Conservation (phyloP, 2,797 vertebrate genomes). For the Sorex maritimensis region DNA sequence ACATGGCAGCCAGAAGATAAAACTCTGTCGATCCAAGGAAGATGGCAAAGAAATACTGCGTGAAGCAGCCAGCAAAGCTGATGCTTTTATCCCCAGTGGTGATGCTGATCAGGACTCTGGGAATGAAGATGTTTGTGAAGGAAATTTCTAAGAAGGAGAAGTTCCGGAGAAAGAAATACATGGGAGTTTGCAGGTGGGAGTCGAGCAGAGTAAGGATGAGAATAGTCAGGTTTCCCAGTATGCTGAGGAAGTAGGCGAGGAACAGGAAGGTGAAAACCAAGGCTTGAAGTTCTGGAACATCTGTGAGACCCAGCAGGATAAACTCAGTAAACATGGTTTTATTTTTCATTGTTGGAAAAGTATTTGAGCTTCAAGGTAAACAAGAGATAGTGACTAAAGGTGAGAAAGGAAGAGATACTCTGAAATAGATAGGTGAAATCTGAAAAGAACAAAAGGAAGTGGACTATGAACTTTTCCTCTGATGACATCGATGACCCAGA, state of each 20-base stretch:
- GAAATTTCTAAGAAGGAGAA: constrained; percentile 76
- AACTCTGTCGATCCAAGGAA: constrained; percentile 69
- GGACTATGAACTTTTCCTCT: not conserved
- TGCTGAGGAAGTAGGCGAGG: constrained; percentile 60
- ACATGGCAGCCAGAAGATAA: constrained; percentile 57
- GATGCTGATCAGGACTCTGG: constrained; percentile 66
- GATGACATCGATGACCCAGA: not conserved
- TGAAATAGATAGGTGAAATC: constrained; percentile 5
- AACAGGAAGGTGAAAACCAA: constrained; percentile 66
- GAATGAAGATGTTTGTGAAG: constrained; percentile 66
- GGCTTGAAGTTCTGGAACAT: constrained; percentile 60
- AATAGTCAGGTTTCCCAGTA: constrained; percentile 57
- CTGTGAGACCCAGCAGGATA: constrained; percentile 77
- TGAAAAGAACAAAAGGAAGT: not conserved
- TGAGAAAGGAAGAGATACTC: constrained; percentile 18
- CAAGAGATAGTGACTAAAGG: not conserved
- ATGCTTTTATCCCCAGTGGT: constrained; percentile 67
- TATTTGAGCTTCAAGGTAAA: constrained; percentile 3
- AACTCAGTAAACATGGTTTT: constrained; percentile 75
- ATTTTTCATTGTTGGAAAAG: constrained; percentile 71
- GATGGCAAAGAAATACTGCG: constrained; percentile 76
- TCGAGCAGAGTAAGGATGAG: constrained; percentile 68
- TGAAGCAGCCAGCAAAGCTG: constrained; percentile 70
- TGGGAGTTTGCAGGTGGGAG: constrained; percentile 64
- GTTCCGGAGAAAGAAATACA: constrained; percentile 76